phyloP scores from a whole-genome alignment of 1,140 invertebrate species.

The Globodera ellingtonae region DNA sequence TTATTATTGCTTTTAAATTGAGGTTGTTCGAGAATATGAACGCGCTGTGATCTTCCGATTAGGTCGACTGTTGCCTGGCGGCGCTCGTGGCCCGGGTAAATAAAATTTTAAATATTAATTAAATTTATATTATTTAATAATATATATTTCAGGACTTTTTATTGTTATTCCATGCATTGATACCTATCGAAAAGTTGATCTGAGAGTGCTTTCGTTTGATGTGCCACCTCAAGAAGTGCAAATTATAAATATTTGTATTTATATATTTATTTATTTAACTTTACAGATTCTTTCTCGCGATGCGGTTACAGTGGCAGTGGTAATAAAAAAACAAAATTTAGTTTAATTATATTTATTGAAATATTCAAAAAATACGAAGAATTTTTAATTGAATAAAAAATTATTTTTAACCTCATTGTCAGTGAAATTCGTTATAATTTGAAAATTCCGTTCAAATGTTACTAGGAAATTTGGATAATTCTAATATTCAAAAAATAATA shows the following conservation, averaged over 20 bases:
- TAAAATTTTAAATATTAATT: conserved; percentile 16
- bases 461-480: too few relatives aligned
- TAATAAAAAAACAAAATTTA: neutral
- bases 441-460: too few relatives aligned
- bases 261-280: neutral
- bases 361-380: too few relatives aligned
- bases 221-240: conserved; percentile 86
- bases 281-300: conserved; percentile 71
- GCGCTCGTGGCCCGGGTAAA: conserved; percentile 80
- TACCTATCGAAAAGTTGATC: conserved; percentile 77
- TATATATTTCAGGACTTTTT: conserved; percentile 72
- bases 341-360: too few relatives aligned
- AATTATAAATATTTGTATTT: neutral
- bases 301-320: conserved; percentile 65
- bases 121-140: conserved; percentile 6
- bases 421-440: too few relatives aligned
- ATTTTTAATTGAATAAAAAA: too few relatives aligned
- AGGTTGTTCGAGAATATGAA: conserved; percentile 71
- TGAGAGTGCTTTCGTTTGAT: conserved; percentile 76
- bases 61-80: conserved; percentile 81
- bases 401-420: too few relatives aligned
- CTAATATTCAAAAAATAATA: too few relatives aligned
- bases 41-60: conserved; percentile 79
- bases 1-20: conserved; percentile 14
- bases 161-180: conserved; percentile 86